Evolutionary conservation across 2,888 invertebrate genomes (phyloP).

Genomic region (Caenorhabditis sp.): DNA sequence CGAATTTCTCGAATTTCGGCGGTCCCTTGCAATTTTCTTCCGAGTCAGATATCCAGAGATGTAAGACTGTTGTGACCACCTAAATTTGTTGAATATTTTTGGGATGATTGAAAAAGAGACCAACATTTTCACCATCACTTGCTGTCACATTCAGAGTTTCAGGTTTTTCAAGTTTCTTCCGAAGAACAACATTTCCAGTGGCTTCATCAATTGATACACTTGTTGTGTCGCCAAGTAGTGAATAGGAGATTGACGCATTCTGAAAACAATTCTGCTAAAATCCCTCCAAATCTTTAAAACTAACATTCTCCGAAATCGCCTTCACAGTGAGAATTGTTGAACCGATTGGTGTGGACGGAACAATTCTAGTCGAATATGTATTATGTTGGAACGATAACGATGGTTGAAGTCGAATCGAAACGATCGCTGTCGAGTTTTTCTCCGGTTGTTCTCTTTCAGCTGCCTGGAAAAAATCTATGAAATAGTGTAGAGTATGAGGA

Average conservation of each 20-base stretch:
- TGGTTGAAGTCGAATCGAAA: conserved; percentile 44
- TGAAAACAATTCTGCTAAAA: conserved; percentile 7
- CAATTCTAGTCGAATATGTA: conserved; percentile 46
- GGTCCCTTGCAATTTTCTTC: conserved; percentile 26
- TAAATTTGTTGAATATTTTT: conserved; percentile 6
- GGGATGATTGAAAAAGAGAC: background rate
- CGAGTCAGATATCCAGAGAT: conserved; percentile 23
- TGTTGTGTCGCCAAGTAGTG: conserved; percentile 36
- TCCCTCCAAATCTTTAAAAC: background rate
- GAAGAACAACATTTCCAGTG: conserved; percentile 41
- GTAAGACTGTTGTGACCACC: conserved; percentile 38
- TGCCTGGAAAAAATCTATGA: conserved; percentile 48
- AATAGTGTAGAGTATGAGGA: too few relatives aligned
- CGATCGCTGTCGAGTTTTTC: conserved; percentile 55
- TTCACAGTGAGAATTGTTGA: conserved; percentile 39
- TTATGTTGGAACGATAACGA: conserved; percentile 51
- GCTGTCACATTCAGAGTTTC: conserved; percentile 47
- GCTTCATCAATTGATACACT: conserved; percentile 40
- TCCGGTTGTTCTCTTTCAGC: conserved; percentile 56
- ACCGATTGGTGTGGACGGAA: conserved; percentile 38
- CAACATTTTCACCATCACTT: conserved; percentile 44
- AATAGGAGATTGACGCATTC: conserved; percentile 36
- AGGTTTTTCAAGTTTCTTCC: conserved; percentile 31
- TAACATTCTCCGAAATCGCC: conserved; percentile 40
- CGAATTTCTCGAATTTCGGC: conserved; percentile 44